Evolutionary conservation across 2,888 invertebrate genomes (phyloP).

Genomic region (Hymenopus coronatus): DNA sequence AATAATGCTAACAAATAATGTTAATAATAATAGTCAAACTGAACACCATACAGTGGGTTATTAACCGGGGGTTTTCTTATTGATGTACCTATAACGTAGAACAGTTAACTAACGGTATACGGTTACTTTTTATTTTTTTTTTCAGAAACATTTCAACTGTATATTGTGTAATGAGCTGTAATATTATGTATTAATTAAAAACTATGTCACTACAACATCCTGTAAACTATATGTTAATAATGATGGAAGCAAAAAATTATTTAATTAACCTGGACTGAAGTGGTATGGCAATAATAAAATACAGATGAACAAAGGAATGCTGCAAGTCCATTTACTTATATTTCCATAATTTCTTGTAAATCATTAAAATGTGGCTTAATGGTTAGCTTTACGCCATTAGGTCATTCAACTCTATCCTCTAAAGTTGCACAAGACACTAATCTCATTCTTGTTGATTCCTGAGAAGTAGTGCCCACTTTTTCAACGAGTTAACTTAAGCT

Average conservation of each 20-base stretch:
- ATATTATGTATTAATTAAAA: conserved; percentile 31
- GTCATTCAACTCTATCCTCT: neutral
- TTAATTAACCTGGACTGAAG: conserved; percentile 21
- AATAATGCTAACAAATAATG: conserved; percentile 7
- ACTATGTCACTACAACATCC: conserved; percentile 32
- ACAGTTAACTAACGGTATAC: conserved; percentile 28
- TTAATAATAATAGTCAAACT: conserved; percentile 21
- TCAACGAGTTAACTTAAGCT: neutral
- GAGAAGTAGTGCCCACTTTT: neutral
- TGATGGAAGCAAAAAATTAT: conserved; percentile 27
- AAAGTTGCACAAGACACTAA: neutral
- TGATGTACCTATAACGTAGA: conserved; percentile 27
- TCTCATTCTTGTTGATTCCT: neutral
- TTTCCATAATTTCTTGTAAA: neutral
- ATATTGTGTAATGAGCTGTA: conserved; percentile 27
- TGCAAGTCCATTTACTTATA: neutral
- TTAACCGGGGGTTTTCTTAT: conserved; percentile 23
- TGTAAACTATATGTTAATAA: conserved; percentile 32
- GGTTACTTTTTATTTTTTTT: conserved; percentile 24
- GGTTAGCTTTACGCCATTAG: neutral
- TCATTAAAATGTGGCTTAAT: neutral
- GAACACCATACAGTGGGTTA: conserved; percentile 27
- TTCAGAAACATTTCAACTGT: conserved; percentile 26
- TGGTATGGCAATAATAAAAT: conserved; percentile 11
- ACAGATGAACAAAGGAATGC: conserved; percentile 11